Conservation (phyloP, 1,140 invertebrate species). For the Musca domestica region DNA sequence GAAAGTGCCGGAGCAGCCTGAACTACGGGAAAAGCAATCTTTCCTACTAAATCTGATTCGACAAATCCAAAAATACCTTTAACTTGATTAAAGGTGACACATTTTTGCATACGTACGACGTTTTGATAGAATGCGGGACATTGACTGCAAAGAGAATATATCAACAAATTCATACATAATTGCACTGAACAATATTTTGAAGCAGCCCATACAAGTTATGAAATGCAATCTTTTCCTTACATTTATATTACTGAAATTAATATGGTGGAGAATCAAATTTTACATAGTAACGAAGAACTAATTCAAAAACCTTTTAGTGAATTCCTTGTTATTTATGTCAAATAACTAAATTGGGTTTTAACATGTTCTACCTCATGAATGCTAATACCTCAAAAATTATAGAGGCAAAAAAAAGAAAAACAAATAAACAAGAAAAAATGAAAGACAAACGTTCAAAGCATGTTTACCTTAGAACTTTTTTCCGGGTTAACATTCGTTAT, state of each 20-base stretch:
- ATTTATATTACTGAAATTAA: slow-evolving; percentile 96
- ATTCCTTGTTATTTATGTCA: slow-evolving; percentile 96
- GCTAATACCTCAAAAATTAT: too few species aligned
- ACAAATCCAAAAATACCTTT: slow-evolving; percentile 97
- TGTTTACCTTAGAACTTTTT: too few species aligned
- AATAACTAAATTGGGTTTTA: slow-evolving; percentile 94
- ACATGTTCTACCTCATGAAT: too few species aligned
- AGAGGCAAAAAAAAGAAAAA: too few species aligned
- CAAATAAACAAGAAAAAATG: too few species aligned
- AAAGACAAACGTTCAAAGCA: too few species aligned
- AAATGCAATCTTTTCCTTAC: slow-evolving; percentile 65
- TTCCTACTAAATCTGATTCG: slow-evolving; percentile 93
- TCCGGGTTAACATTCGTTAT: too few species aligned
- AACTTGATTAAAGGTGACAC: slow-evolving; percentile 94
- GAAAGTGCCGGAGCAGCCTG: slow-evolving; percentile 95
- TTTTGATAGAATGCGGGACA: slow-evolving; percentile 90
- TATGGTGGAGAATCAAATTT: too few species aligned
- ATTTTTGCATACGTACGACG: slow-evolving; percentile 85
- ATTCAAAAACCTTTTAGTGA: too few species aligned
- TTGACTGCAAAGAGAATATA: slow-evolving; percentile 61
- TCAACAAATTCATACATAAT: too few species aligned
- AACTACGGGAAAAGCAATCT: slow-evolving; percentile 94
- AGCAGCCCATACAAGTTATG: slow-evolving; percentile 79
- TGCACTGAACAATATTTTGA: too few species aligned
- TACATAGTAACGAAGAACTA: too few species aligned